These are phyloP conservation scores for Corydoras sp. DNA, from an alignment of 2,113 vertebrate species.

Conservation along the genomic window DNA sequence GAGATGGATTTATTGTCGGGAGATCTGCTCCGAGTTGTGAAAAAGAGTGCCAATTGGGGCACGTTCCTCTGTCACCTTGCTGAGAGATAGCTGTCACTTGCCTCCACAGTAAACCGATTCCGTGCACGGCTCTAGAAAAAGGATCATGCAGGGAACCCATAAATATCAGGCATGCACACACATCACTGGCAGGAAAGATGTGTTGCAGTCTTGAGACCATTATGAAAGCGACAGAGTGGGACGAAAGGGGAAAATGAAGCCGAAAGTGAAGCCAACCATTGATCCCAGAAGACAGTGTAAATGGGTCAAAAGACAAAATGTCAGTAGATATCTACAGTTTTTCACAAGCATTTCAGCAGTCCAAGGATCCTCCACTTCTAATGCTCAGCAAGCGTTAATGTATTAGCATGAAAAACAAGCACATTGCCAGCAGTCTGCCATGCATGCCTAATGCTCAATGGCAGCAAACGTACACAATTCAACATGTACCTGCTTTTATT, in stretches of 20 bases:
- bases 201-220: neutral
- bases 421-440: neutral
- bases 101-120: constrained; percentile 55
- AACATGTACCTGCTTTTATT: too few species aligned
- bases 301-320: constrained; percentile 5
- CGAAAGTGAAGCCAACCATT: neutral
- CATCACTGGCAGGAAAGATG: constrained; percentile 3
- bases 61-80: constrained; percentile 59
- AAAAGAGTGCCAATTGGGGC: constrained; percentile 54
- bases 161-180: constrained; percentile 48
- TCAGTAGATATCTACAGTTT: neutral
- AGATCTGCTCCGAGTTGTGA: constrained; percentile 49
- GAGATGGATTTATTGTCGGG: constrained; percentile 59
- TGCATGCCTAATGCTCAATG: neutral
- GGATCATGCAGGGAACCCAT: constrained; percentile 52
- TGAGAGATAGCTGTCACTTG: constrained; percentile 56
- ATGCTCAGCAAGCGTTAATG: neutral
- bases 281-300: neutral
- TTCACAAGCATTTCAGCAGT: neutral
- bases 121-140: constrained; percentile 32
- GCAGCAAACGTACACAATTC: too few species aligned
- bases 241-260: neutral
- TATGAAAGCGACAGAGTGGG: neutral
- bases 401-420: too few species aligned
- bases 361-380: neutral